Evolutionary conservation across 2,888 invertebrate genomes (phyloP), one percentile per base, ranked within the genome.

Genomic region (Thecophora atra): DNA sequence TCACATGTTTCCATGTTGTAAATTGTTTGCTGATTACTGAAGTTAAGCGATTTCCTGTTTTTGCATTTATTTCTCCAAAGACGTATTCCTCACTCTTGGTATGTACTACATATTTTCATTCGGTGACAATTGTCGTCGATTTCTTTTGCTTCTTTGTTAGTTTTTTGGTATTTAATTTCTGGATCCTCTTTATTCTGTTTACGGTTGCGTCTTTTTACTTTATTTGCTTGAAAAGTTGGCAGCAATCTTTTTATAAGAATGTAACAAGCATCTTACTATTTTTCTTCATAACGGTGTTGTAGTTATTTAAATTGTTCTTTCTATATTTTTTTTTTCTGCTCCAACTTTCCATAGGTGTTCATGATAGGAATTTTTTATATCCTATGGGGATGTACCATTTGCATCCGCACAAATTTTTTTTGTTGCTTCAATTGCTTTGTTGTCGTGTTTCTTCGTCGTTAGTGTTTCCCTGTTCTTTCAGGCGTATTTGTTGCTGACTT

Each of bases 241-340:
- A 37, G 11, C 37, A 37, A 8, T 37, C 37, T 37, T 11, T 11
- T 30, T 17, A 30, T 60, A n/a, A n/a, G n/a, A n/a, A n/a, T n/a
- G n/a, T n/a, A n/a, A n/a, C n/a, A n/a, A n/a, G n/a, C 24, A 58
- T 44, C 42, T 17, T 26, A 8, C 56, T 54, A 1, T 42, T 56
- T 56, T 64, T n/a, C 7, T 71, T 47, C 44, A 37, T 15, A 47
- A 56, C 11, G 21, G 15, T 44, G 26, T 44, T 28, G 3, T 28
- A 17, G 51, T 37, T 62, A 28, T 17, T 70, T 47, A 37, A 47
- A 62, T 52, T 24, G 21, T 52, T 19, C 30, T 28, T 70, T 63
- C 51, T 21, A 37, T 56, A n/a, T 70, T 13, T 28, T 37, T 3
- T 37, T 28, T 70, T 47, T 63, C 21, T 26, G n/a, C 44, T 51